Conservation (phyloP, 2,888 invertebrate species). For the Liodrosophila aerea region DNA sequence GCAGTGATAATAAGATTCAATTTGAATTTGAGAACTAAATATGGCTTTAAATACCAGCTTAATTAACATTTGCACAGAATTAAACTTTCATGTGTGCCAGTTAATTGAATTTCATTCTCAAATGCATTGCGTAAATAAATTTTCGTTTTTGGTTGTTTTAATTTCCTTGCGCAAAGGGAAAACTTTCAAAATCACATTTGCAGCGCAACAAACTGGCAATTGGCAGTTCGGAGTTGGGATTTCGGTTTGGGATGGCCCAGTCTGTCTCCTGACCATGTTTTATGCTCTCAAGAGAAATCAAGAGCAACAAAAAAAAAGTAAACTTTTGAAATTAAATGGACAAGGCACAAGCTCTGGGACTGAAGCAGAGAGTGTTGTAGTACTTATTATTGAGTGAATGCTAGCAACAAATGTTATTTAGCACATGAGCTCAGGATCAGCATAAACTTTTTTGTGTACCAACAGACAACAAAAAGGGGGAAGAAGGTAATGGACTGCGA, state of each 20-base stretch:
- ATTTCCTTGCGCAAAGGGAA: conserved; percentile 46
- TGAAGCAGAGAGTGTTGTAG: not conserved
- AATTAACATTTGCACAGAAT: conserved; percentile 48
- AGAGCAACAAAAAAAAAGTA: conserved; percentile 51
- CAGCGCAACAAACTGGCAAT: conserved; percentile 31
- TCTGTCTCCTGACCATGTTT: conserved; percentile 8
- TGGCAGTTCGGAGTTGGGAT: conserved; percentile 13
- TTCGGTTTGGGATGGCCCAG: not conserved
- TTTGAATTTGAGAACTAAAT: conserved; percentile 35
- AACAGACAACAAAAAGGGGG: not conserved
- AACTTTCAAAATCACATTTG: conserved; percentile 68
- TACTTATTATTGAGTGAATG: conserved; percentile 41
- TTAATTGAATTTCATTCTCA: conserved; percentile 62
- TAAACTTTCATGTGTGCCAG: conserved; percentile 43
- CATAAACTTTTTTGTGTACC: conserved; percentile 2
- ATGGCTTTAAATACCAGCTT: conserved; percentile 42
- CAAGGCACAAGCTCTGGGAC: conserved; percentile 17
- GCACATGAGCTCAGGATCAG: conserved; percentile 38
- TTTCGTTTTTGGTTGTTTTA: conserved; percentile 48
- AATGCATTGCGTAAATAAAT: conserved; percentile 64
- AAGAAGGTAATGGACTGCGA: not conserved
- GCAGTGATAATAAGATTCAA: conserved; percentile 55
- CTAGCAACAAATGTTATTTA: conserved; percentile 44
- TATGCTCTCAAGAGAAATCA: conserved; percentile 63
- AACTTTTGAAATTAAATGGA: conserved; percentile 63